These are phyloP conservation scores for Gnathonemus echidnorhynchus DNA, from an alignment of 2,113 vertebrate species.

Conservation along the genomic window DNA sequence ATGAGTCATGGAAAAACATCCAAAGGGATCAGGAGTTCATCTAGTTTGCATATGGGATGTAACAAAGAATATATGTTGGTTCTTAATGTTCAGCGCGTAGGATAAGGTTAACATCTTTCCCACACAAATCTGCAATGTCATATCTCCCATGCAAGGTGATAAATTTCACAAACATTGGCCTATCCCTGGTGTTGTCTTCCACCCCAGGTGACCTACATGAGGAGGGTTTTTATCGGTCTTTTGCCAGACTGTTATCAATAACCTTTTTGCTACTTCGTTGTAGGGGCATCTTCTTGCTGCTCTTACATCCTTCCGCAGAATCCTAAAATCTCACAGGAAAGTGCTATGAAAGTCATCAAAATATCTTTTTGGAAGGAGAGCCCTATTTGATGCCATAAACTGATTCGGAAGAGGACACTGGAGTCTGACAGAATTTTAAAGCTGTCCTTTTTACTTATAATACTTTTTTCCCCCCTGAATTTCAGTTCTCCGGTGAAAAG, in stretches of 20 bases:
- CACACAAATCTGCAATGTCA: not conserved
- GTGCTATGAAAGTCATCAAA: not conserved
- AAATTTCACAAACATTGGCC: not conserved
- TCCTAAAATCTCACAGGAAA: not conserved
- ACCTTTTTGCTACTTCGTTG: not conserved
- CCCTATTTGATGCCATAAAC: not conserved
- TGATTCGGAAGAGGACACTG: not conserved
- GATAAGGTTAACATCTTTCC: not conserved
- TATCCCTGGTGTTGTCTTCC: not conserved
- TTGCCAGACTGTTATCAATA: slow-evolving; percentile 8
- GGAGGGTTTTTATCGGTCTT: not conserved
- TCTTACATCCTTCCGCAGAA: not conserved
- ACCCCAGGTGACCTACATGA: not conserved
- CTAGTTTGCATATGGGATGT: not conserved
- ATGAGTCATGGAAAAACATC: not conserved
- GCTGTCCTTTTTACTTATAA: not conserved
- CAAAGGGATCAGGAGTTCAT: not conserved
- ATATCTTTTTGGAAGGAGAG: not conserved
- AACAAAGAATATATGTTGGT: not conserved
- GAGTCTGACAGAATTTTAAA: not conserved
- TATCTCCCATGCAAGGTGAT: not conserved
- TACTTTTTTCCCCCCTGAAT: not conserved
- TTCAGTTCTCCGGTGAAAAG: not conserved
- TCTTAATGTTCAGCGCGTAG: not conserved
- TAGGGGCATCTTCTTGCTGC: not conserved